A percentile compares a stretch with the other conserved stretches of the same genome.
Conservation (phyloP, 1,140 invertebrate genomes). For the Lamellibrachia luymesi region DNA sequence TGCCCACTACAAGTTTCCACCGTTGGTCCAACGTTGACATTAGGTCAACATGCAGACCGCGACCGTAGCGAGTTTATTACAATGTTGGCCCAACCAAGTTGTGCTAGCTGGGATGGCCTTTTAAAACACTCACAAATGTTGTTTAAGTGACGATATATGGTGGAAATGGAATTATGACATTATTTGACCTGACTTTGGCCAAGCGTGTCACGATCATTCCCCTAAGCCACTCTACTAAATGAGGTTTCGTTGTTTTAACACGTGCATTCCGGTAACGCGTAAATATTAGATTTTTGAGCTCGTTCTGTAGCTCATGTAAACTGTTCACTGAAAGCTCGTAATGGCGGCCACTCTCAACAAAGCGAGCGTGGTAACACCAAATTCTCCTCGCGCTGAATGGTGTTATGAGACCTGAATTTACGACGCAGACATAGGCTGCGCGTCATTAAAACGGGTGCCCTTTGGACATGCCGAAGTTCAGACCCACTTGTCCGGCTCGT, state of each 20-base stretch:
- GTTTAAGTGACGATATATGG: too few species aligned
- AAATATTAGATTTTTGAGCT: background rate
- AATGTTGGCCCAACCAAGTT: too few species aligned
- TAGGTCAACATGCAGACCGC: too few species aligned
- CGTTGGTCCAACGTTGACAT: too few species aligned
- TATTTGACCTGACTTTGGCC: too few species aligned
- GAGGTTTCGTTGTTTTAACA: background rate
- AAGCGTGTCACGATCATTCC: too few species aligned
- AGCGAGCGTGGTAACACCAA: background rate
- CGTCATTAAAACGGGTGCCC: background rate
- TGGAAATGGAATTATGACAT: too few species aligned
- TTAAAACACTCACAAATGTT: too few species aligned
- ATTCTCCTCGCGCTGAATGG: background rate
- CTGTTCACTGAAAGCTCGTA: background rate
- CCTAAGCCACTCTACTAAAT: too few species aligned
- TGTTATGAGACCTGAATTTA: background rate
- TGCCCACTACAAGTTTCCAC: too few species aligned
- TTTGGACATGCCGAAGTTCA: background rate
- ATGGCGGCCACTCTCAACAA: background rate
- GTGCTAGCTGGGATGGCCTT: too few species aligned
- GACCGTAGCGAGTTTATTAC: too few species aligned
- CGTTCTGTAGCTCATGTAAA: background rate
- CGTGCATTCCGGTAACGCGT: background rate
- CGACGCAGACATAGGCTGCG: background rate
- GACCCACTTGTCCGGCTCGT: background rate